Percentiles rank a stretch among this genome's conserved stretches.
Evolutionary conservation across 2,113 vertebrate genomes (phyloP).

Genomic region (Orthonyx spaldingii): DNA sequence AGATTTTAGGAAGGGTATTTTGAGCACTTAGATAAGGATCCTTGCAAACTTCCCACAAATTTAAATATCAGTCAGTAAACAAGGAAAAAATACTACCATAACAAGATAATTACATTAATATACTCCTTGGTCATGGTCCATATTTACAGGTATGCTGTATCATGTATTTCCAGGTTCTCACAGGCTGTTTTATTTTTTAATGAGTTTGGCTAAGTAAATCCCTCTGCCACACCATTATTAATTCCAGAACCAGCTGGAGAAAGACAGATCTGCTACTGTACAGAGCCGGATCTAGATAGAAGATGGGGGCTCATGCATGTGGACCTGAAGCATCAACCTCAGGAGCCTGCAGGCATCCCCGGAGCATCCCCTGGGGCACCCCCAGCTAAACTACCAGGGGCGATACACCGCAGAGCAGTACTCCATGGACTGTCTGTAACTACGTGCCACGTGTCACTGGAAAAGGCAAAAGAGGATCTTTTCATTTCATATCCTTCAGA

Average conservation of each 20-base stretch:
- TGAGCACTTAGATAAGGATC: not conserved
- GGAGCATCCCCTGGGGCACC: not conserved
- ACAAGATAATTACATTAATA: not conserved
- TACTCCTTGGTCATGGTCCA: not conserved
- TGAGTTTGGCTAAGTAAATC: not conserved
- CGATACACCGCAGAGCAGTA: accelerated
- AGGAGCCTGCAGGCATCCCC: not conserved
- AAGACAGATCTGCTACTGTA: not conserved
- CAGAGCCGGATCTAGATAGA: not conserved
- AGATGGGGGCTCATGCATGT: not conserved
- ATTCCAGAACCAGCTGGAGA: not conserved
- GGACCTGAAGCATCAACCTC: accelerated
- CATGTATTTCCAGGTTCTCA: not conserved
- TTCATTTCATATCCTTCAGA: not conserved
- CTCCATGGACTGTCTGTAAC: not conserved
- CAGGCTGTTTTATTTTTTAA: not conserved
- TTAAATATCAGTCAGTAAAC: not conserved
- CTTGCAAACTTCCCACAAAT: not conserved
- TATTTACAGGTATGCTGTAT: not conserved
- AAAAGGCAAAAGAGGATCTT: not conserved
- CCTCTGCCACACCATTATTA: not conserved
- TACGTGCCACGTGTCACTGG: accelerated
- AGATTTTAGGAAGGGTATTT: not conserved
- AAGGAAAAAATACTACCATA: not conserved
- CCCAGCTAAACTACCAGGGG: not conserved